phyloP scores from a whole-genome alignment of 2,888 invertebrate species.

The Ennomos erosarius region DNA sequence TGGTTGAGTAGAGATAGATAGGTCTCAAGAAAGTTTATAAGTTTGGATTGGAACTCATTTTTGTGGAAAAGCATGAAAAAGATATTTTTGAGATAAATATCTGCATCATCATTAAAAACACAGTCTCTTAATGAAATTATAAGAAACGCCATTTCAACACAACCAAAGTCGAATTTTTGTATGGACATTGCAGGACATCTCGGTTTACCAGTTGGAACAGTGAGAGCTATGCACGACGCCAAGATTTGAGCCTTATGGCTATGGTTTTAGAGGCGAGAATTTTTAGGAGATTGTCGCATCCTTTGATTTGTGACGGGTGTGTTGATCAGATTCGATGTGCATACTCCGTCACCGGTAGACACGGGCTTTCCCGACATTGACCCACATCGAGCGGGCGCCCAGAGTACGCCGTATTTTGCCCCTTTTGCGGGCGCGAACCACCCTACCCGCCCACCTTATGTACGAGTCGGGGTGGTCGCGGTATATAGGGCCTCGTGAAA shows the following conservation, averaged over 20 bases:
- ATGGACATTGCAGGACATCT: too few species aligned
- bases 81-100: too few species aligned
- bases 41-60: too few species aligned
- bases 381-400: conserved; percentile 85
- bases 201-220: neutral
- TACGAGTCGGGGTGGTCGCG: conserved; percentile 84
- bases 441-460: conserved; percentile 84
- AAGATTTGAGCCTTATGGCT: conserved; percentile 59
- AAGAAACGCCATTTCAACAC: too few species aligned
- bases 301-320: conserved; percentile 79
- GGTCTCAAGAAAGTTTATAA: too few species aligned
- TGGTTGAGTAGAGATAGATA: too few species aligned
- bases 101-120: too few species aligned
- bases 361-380: conserved; percentile 86
- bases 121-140: too few species aligned
- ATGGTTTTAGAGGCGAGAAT: conserved; percentile 53
- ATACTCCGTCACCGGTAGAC: conserved; percentile 85
- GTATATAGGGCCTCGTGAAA: conserved; percentile 85
- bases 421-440: conserved; percentile 85
- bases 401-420: conserved; percentile 86
- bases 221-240: neutral
- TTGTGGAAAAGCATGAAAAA: too few species aligned
- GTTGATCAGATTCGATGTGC: conserved; percentile 85
- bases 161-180: too few species aligned
- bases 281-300: conserved; percentile 56